Conservation (phyloP, 2,888 invertebrate species). For the Gasteruption jaculator region DNA sequence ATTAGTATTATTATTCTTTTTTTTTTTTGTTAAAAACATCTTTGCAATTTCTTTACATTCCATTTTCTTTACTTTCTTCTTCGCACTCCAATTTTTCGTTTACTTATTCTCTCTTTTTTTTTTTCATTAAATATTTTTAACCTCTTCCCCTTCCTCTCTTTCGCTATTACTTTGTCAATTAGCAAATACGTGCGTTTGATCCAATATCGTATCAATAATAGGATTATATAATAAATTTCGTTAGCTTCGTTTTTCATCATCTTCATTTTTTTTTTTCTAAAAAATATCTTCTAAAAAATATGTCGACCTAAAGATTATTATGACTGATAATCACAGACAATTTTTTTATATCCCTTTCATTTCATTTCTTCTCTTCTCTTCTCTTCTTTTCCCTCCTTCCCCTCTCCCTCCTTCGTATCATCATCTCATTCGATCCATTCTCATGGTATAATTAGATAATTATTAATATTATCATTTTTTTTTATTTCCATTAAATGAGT, state of each 20-base stretch:
- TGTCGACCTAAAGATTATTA: conserved; percentile 51
- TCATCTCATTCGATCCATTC: conserved; percentile 9
- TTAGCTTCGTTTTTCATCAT: too few species aligned
- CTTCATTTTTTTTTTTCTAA: too few species aligned
- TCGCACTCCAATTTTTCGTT: conserved; percentile 28
- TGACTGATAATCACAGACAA: conserved; percentile 52
- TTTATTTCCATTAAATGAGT: conserved; percentile 25
- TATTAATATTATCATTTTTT: conserved; percentile 12
- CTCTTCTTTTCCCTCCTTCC: conserved; percentile 18
- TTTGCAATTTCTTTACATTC: conserved; percentile 36
- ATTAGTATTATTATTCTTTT: too few species aligned
- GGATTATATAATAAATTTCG: conserved; percentile 49
- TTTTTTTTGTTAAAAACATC: too few species aligned
- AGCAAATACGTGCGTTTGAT: conserved; percentile 36
- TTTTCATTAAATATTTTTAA: conserved; percentile 17
- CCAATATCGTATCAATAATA: conserved; percentile 48
- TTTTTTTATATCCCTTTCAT: conserved; percentile 37
- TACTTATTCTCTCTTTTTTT: conserved; percentile 19
- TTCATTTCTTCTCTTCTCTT: conserved; percentile 23
- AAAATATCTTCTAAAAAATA: conserved; percentile 51
- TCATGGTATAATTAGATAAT: conserved; percentile 19
- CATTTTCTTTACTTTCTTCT: conserved; percentile 25
- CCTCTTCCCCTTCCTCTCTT: conserved; percentile 3
- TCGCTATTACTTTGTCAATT: conserved; percentile 21
- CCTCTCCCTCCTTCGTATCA: conserved; percentile 21